Evolutionary conservation across 1,140 invertebrate species (phyloP), one percentile per base, ranked within the genome.

Genomic region (Drosophila murphyi): DNA sequence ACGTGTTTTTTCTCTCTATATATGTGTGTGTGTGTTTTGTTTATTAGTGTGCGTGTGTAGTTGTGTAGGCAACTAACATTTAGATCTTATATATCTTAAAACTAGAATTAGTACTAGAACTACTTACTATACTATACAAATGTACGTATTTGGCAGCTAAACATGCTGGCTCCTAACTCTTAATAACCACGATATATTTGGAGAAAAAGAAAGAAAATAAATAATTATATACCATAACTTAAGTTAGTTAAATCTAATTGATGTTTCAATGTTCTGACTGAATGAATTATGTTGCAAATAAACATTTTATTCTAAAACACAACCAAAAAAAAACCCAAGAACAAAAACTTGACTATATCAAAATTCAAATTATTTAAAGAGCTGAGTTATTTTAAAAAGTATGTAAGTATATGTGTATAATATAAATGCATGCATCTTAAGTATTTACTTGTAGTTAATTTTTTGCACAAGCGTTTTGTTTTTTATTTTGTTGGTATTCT

Each of bases 191-290:
- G 31, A 35, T 10, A 43, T 43, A 45, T 69, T 43, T 43, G 28
- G 29, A 51, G 62, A 63, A 47, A 41, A 51, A 55, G 45, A 68
- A 60, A 69, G 35, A 79, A 51, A 48, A 74, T 12, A 71, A 82
- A 74, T 47, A 50, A 60, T 79, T 70, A 50, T 63, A 31, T 68
- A 55, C 50, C 37, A 20, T 74, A 56, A 77, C 57, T 69, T 88
- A 86, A 88, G 75, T 41, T 86, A 86, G 82, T 51, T 86, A 86
- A 88, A 73, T 88, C 80, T 86, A 86, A 86, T 86, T 82, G 75
- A 85, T 85, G 82, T 85, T 87, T 87, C 55, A 78, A 79, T 87
- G 80, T 88, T 88, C 73, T 83, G 82, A 87, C 82, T 87, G 82
- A 87, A 85, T 82, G 67, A 85, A 83, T 79, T 83, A 85, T 86